These are phyloP conservation scores for Leguminivora glycinivorella DNA, from an alignment of 1,140 invertebrate genomes.

Conservation along the genomic window DNA sequence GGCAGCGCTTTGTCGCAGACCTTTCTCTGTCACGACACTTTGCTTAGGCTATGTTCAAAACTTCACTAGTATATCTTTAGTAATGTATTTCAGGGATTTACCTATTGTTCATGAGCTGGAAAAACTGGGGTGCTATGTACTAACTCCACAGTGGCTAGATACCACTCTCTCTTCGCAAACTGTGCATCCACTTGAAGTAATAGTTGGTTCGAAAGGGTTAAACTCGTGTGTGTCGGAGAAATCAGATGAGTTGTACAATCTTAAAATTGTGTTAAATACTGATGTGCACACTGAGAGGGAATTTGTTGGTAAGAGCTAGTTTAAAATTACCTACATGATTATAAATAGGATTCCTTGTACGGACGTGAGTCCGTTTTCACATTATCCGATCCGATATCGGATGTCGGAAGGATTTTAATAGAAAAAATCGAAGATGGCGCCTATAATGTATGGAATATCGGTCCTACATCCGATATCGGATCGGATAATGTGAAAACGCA, in stretches of 20 bases:
- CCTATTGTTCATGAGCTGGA: background rate
- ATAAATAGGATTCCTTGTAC: no score
- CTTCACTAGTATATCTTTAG: background rate
- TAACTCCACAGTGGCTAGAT: background rate
- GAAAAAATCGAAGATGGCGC: no score
- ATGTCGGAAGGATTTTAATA: no score
- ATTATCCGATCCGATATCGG: no score
- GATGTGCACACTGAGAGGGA: background rate
- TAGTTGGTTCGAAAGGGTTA: background rate
- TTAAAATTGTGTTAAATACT: background rate
- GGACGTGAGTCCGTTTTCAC: no score
- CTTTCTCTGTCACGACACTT: background rate
- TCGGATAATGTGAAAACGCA: no score
- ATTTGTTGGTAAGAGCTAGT: background rate
- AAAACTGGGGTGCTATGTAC: background rate
- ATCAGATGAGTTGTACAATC: background rate
- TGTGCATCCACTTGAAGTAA: background rate
- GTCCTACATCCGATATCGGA: no score
- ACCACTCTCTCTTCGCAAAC: background rate
- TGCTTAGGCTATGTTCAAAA: background rate
- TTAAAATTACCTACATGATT: no score
- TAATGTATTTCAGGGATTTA: background rate
- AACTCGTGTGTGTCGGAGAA: background rate
- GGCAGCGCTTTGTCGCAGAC: background rate
- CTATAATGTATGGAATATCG: no score